Percentiles rank a stretch among this genome's conserved stretches.
Conservation (phyloP, 2,797 vertebrate species). For the Natrix natrix region DNA sequence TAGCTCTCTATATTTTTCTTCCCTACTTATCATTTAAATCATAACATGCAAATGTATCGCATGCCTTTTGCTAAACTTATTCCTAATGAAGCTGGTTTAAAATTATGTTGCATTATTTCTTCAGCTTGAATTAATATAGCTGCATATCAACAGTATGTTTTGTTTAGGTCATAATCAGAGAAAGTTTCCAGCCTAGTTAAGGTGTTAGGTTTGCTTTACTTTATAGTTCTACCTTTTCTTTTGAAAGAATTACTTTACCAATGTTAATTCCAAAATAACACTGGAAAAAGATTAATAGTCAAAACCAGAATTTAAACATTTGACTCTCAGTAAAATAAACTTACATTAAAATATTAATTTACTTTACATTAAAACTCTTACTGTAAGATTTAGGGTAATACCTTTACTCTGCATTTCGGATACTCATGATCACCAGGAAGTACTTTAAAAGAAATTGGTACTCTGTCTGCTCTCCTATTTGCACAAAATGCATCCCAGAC, state of each 20-base stretch:
- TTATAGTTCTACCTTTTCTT: background rate
- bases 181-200: background rate
- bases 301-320: background rate
- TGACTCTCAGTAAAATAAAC: background rate
- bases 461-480: slow-evolving; percentile 93
- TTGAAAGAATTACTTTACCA: background rate
- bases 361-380: too few species aligned
- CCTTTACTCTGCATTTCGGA: slow-evolving; percentile 96
- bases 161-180: background rate
- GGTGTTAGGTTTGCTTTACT: background rate
- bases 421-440: slow-evolving; percentile 96
- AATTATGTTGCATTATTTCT: background rate
- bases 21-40: background rate
- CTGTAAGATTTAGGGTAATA: slow-evolving; percentile 59
- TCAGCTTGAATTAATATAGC: background rate
- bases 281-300: background rate
- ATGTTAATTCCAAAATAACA: background rate
- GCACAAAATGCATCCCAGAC: slow-evolving; percentile 98
- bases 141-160: background rate
- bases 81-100: background rate
- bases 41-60: background rate
- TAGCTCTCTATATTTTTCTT: background rate
- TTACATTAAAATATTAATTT: background rate
- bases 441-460: slow-evolving; percentile 97
- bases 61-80: background rate